Evolutionary conservation across 2,888 invertebrate genomes (phyloP).

Genomic region (Diplazon laetatorius): DNA sequence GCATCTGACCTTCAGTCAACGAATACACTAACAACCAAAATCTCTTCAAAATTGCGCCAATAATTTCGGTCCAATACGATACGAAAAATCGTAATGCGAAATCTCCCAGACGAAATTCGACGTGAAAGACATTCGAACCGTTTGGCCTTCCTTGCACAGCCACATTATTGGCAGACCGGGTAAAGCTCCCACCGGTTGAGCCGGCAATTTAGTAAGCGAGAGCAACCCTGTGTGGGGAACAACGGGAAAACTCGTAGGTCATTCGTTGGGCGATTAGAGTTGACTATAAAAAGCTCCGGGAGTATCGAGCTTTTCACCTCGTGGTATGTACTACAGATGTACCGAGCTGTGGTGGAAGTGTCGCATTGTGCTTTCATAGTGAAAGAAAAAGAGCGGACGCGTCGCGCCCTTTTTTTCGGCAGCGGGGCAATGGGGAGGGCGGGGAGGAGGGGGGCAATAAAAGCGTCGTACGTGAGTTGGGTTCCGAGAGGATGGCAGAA

Average conservation of each 20-base stretch:
- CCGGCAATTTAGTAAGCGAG: neutral
- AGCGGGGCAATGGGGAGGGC: no score
- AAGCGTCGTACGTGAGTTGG: slow-evolving; percentile 70
- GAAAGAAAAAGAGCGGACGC: slow-evolving; percentile 40
- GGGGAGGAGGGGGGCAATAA: slow-evolving; percentile 71
- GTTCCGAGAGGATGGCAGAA: slow-evolving; percentile 56
- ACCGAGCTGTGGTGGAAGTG: slow-evolving; percentile 4
- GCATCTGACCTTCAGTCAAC: no score
- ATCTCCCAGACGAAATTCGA: neutral
- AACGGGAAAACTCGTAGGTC: slow-evolving; percentile 64
- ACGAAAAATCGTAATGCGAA: no score
- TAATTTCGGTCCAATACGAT: no score
- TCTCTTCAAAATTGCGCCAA: no score
- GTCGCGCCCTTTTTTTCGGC: slow-evolving; percentile 68
- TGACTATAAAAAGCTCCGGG: slow-evolving; percentile 69
- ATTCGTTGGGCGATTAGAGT: slow-evolving; percentile 69
- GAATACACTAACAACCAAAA: no score
- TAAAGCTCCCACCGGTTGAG: neutral
- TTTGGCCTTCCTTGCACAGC: neutral
- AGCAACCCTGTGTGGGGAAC: slow-evolving; percentile 49
- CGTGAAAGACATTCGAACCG: neutral
- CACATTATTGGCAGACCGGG: neutral
- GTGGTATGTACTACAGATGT: slow-evolving; percentile 21
- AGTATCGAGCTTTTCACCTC: slow-evolving; percentile 63
- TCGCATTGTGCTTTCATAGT: slow-evolving; percentile 2